These are phyloP conservation scores for Artemia sinica DNA, from an alignment of 2,888 invertebrate species.

Conservation along the genomic window DNA sequence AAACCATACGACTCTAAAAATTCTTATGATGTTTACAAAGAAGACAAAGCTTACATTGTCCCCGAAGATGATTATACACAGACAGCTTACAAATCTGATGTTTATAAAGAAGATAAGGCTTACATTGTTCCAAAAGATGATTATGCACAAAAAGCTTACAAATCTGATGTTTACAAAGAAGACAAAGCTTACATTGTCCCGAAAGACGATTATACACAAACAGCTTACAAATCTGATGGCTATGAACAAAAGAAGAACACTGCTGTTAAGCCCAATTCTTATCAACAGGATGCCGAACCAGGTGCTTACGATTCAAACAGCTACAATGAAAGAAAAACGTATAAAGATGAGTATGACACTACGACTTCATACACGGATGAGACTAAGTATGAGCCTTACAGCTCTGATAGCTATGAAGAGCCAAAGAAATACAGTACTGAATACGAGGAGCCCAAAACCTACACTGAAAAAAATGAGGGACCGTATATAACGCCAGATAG, in stretches of 20 bases:
- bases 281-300: too few relatives aligned
- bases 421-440: too few relatives aligned
- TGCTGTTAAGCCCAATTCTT: too few relatives aligned
- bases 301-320: too few relatives aligned
- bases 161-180: background rate
- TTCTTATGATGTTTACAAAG: background rate
- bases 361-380: too few relatives aligned
- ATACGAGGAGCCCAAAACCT: too few relatives aligned
- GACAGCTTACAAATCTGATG: slow-evolving; percentile 15
- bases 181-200: slow-evolving; percentile 15
- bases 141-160: background rate
- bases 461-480: too few relatives aligned
- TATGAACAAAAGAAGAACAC: background rate
- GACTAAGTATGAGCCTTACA: too few relatives aligned
- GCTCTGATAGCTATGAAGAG: too few relatives aligned
- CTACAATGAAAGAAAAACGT: too few relatives aligned
- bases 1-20: background rate
- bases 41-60: slow-evolving; percentile 3
- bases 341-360: too few relatives aligned
- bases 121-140: slow-evolving; percentile 13
- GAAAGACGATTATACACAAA: background rate
- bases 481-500: too few relatives aligned
- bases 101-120: slow-evolving; percentile 11
- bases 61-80: background rate
- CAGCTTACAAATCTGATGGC: background rate